Percentiles rank a stretch among this genome's conserved stretches.
Evolutionary conservation across 1,140 invertebrate species (phyloP).

Genomic region (Agraylea sexmaculata): DNA sequence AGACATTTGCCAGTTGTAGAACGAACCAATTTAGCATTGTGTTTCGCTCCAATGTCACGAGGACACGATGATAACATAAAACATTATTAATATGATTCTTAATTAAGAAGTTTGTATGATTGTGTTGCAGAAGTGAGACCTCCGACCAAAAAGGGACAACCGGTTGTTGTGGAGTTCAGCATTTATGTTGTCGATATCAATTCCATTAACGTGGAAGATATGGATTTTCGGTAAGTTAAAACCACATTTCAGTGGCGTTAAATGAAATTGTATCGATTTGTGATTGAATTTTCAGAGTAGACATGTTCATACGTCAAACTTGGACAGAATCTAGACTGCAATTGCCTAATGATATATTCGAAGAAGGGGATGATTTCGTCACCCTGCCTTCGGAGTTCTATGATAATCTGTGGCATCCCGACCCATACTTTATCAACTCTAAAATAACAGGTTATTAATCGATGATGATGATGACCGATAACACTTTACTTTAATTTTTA

Average conservation of each 20-base stretch:
- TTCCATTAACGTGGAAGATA: constrained; percentile 75
- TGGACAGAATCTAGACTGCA: constrained; percentile 67
- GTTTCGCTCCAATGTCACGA: no score
- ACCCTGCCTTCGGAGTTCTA: constrained; percentile 68
- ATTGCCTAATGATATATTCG: constrained; percentile 60
- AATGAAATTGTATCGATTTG: not conserved
- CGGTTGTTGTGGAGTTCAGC: constrained; percentile 61
- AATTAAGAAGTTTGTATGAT: no score
- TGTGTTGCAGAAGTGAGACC: constrained; percentile 55
- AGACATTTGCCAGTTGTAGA: no score
- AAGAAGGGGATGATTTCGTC: constrained; percentile 64
- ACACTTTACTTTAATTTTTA: constrained; percentile 5
- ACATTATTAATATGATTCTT: no score
- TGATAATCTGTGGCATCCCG: constrained; percentile 75
- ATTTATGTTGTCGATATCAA: constrained; percentile 74
- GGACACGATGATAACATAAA: no score
- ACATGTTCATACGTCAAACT: constrained; percentile 71
- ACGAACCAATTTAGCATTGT: no score
- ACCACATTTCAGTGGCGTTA: not conserved
- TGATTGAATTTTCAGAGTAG: constrained; percentile 47
- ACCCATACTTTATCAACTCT: constrained; percentile 75
- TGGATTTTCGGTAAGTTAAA: constrained; percentile 63
- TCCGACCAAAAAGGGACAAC: constrained; percentile 50
- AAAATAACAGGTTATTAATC: constrained; percentile 59
- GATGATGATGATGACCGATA: no score